Evolutionary conservation across 2,888 invertebrate species (phyloP), one percentile per base, ranked within the genome.

Genomic region (Crematogaster levior): DNA sequence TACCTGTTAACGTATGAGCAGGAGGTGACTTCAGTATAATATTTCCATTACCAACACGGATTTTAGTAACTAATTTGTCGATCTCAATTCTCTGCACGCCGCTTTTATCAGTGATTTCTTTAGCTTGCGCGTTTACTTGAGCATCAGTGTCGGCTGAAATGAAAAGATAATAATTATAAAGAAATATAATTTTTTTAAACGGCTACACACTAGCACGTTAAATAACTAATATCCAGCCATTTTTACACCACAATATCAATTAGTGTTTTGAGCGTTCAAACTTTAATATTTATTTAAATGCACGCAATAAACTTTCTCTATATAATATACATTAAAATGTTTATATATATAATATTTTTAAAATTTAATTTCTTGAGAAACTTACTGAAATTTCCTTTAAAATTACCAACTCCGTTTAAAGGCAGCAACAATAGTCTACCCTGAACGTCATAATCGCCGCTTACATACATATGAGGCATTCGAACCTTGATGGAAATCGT

Each of bases 1-100:
- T 81, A 93, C 94, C 94, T 79, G 94, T 91, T 37, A 90, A 77
- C 10, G 87, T 88, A 61, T 93, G 93, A 40, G 84, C 65, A 30
- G 90, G 88, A 0, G 92, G 91, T 7, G 97, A 94, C 60, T 93
- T 95, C 48, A 96, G 93, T 48, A 95, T 95, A 9, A 97, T 95
- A 83, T 96, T 95, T 0, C 96, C 97, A 89, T 96, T 95, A 0
- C 95, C 96, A 51, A 97, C 95, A 86, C 95, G 95, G 74, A 96
- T 95, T 93, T 96, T 97, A 18, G 96, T 94, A 65, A 95, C 93
- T 30, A 97, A 92, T 90, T 96, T 96, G 74, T 96, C 96, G 2
- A 96, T 94, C 89, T 96, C 96, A 73, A 97, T 94, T 91, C 96
- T 96, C 75, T 96, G 95, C 6, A 96, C 95, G 1, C 96, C 96